Evolutionary conservation across 2,113 vertebrate genomes (phyloP), one percentile per base, ranked within the genome.

Genomic region (Oreochromis niloticus): DNA sequence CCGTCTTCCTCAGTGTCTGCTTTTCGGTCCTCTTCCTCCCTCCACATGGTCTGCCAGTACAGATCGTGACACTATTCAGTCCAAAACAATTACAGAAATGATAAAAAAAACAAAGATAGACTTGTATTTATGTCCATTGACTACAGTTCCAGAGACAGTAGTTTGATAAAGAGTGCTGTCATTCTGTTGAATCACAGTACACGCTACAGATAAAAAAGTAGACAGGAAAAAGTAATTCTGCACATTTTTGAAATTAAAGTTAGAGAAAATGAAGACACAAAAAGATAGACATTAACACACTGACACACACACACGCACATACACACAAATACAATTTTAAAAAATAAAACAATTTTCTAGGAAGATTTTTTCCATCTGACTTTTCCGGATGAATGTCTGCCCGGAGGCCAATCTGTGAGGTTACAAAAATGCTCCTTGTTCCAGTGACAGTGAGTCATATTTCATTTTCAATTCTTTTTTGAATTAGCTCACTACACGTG

Each of bases 1-100:
- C 6, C 4, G 4, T 57, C 22, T 0, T 57, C 22, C 55, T 57
- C 22, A 27, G 55, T 57, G 0, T 14, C 55, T 57, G 22, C 22
- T 57, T 27, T 57, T 27, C 6, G 55, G 55, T 57, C 55, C 0
- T 57, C 22, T 27, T 57, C 55, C 55, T 57, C 22, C 1, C 22
- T 57, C 55, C 55, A 57, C 55, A 4, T 2, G 0, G 55, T 57
- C 55, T 56, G 12, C 0, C 55, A 27, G 55, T 0, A 4, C 55
- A 56, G 22, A 56, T 32, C 30, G 5, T 27, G 22, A 56, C 0
- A 56, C 63, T 71, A 66, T 66, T 66, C 61, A 22, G 19, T 39
- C 34, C 17, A 71, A 71, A 39, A 19, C 32, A 66, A 66, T 34
- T 34, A 30, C 30, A 19, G 57, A 34, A 61, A 63, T 6, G 14